phyloP scores from a whole-genome alignment of 2,113 vertebrate species.

The Synodontis membranacea region DNA sequence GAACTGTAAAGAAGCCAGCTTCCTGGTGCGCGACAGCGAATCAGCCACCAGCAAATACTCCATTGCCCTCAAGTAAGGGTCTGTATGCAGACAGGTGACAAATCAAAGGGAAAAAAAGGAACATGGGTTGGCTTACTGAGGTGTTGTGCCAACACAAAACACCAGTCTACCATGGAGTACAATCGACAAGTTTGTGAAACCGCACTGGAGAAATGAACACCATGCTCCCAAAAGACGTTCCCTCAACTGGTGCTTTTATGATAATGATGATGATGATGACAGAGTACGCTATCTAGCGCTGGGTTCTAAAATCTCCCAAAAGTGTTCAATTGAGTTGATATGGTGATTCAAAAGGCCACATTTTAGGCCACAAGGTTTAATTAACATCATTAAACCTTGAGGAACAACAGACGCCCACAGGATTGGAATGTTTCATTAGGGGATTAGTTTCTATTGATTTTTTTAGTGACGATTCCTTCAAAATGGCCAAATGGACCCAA shows the following conservation, averaged over 20 bases:
- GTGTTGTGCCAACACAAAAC: not conserved
- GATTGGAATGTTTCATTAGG: not conserved
- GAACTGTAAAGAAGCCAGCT: constrained; percentile 87
- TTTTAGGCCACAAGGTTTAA: too few species aligned
- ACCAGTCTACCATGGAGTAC: not conserved
- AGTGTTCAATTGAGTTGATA: not conserved
- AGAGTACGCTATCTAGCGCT: not conserved
- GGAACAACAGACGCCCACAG: not conserved
- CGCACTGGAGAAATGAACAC: not conserved
- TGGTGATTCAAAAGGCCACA: not conserved
- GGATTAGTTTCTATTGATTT: not conserved
- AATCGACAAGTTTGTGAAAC: not conserved
- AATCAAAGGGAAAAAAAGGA: not conserved
- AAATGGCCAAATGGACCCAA: not conserved
- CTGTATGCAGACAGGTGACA: not conserved
- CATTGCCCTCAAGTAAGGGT: constrained; percentile 92
- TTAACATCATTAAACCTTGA: too few species aligned
- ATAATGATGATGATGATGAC: not conserved
- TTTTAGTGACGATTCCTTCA: not conserved
- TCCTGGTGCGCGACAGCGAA: constrained; percentile 93
- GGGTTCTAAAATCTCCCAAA: not conserved
- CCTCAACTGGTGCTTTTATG: not conserved
- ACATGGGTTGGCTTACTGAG: not conserved
- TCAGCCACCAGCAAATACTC: constrained; percentile 92
- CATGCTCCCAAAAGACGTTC: not conserved